These are phyloP conservation scores for Danionella dracula DNA, from an alignment of 2,797 vertebrate genomes.

Conservation along the genomic window DNA sequence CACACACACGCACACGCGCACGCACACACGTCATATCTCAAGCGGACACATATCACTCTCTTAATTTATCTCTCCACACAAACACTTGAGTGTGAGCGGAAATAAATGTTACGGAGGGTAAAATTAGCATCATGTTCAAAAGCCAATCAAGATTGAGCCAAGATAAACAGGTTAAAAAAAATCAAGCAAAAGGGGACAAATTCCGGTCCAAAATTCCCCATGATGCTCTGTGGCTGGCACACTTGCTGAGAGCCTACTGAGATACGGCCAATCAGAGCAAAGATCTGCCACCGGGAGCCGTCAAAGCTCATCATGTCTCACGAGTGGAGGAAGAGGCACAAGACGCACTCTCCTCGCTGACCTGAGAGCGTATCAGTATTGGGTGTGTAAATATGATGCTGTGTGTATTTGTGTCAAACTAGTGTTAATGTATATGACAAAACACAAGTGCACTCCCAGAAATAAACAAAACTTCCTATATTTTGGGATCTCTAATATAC, in stretches of 20 bases:
- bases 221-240: slow-evolving; percentile 28
- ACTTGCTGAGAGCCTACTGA: slow-evolving; percentile 27
- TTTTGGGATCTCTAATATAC: too few relatives aligned
- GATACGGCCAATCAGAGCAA: slow-evolving; percentile 40
- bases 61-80: not conserved
- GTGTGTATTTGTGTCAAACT: too few relatives aligned
- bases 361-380: too few relatives aligned
- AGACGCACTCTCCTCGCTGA: not conserved
- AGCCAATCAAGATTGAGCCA: not conserved
- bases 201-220: slow-evolving; percentile 13
- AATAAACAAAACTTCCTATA: too few relatives aligned
- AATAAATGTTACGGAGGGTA: not conserved
- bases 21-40: slow-evolving; percentile 36
- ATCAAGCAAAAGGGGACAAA: not conserved
- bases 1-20: slow-evolving; percentile 36
- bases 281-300: slow-evolving; percentile 41
- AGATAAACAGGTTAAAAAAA: slow-evolving; percentile 1
- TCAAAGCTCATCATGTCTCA: slow-evolving; percentile 42
- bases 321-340: slow-evolving; percentile 44
- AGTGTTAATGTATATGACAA: too few relatives aligned
- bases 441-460: too few relatives aligned
- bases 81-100: not conserved
- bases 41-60: slow-evolving; percentile 30
- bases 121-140: slow-evolving; percentile 2
- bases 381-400: too few relatives aligned